Evolutionary conservation across 53 echinoderm and acorn worm species (phyloP), one percentile per base, ranked within the genome.

Genomic region (Mesocentrotus franciscanus): DNA sequence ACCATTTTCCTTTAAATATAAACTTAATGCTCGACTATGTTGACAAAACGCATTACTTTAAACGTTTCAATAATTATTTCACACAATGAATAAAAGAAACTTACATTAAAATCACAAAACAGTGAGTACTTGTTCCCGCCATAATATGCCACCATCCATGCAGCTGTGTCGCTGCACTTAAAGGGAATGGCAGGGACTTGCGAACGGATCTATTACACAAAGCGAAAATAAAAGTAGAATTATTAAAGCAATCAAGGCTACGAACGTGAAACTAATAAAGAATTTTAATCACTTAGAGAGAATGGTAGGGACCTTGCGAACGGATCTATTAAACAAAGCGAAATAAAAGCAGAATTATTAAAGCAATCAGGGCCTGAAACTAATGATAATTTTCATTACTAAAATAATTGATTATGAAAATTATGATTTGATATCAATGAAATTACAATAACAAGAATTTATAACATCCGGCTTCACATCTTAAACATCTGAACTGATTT

Each of bases 101-200:
- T 94, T 71, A 94, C 95, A 85, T 87, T 14, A 94, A 61, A 55
- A 94, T 35, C 17, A 94, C 60, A 55, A 64, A 72, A 85, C 95
- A 85, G 30, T 94, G 95, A 10, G 95, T 94, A 27, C 95, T 94
- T 39, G 70, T 85, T 13, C 97, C 97, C 14, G 95, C 96, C 59
- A 97, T 92, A 11, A 97, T 91, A 64, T 97, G 97, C 97, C 97
- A 97, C 97, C 97, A 97, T 6, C 95, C 97, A 93, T 97, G 97
- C 1, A 97, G 96, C 91, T 97, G 96, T 16, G 96, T 95, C 10
- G 94, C 72, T 60, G 85, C 95, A 90, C 94, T 62, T 36, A 97
- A 66, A 14, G 93, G 92, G 10, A 93, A 94, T 29, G 97, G 97
- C 33, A 97, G 96, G 20, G 95, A 81, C 58, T 95, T 95, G 39